phyloP scores from a whole-genome alignment of 2,888 invertebrate genomes.

The Pterobdella sp. region DNA sequence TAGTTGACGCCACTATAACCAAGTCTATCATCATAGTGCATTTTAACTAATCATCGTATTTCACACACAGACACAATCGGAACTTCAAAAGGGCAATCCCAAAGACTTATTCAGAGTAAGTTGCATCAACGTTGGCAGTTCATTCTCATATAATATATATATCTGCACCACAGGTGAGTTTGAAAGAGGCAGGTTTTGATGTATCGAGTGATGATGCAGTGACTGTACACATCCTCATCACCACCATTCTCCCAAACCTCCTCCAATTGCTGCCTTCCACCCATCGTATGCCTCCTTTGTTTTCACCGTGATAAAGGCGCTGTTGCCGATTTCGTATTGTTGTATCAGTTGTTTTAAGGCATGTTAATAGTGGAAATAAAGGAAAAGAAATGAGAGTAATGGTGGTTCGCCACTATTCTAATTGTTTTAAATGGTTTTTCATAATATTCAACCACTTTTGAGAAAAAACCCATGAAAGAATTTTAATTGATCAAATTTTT shows the following conservation, averaged over 20 bases:
- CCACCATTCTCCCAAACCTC: constrained; percentile 86
- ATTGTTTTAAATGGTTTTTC: too few species aligned
- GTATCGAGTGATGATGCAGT: constrained; percentile 79
- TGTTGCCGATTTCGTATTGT: background rate
- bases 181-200: constrained; percentile 75
- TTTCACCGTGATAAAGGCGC: background rate
- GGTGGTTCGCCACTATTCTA: too few species aligned
- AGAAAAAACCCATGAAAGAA: too few species aligned
- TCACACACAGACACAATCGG: background rate
- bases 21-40: background rate
- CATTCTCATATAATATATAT: constrained; percentile 27
- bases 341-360: too few species aligned
- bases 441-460: too few species aligned
- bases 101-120: background rate
- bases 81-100: constrained; percentile 5
- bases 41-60: too few species aligned
- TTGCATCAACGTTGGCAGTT: background rate
- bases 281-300: constrained; percentile 54
- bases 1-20: background rate
- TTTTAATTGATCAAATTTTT: too few species aligned
- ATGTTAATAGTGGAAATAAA: too few species aligned
- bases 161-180: constrained; percentile 42
- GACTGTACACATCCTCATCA: constrained; percentile 67
- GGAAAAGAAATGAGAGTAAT: too few species aligned
- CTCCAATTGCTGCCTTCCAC: constrained; percentile 82